Percentiles rank a stretch among this genome's conserved stretches.
These are phyloP conservation scores for Heliopora coerulea DNA, from an alignment of 92 coral and sea anemone species.

Conservation along the genomic window DNA sequence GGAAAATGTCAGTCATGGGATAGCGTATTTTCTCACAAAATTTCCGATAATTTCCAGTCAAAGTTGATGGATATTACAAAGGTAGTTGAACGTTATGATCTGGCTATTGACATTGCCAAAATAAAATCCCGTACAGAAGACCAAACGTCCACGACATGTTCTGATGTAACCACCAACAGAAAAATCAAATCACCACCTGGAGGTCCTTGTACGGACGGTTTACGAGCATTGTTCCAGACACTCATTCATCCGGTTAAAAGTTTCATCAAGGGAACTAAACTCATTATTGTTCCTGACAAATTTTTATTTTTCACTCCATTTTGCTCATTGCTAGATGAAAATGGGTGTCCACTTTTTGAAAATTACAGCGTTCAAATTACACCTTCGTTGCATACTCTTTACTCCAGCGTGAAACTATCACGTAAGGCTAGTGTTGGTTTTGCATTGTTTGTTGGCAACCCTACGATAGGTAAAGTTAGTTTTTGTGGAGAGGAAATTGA, in stretches of 20 bases:
- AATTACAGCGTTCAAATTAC: conserved; percentile 38
- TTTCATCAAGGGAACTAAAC: conserved; percentile 1
- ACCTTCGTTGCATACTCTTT: conserved; percentile 42
- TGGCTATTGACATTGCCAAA: too few relatives aligned
- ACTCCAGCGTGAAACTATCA: not conserved
- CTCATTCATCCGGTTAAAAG: conserved; percentile 22
- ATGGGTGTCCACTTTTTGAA: conserved; percentile 14
- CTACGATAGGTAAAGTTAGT: conserved; percentile 26
- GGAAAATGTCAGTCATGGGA: not conserved
- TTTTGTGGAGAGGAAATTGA: conserved; percentile 12
- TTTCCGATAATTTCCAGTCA: too few relatives aligned
- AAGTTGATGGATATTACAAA: too few relatives aligned
- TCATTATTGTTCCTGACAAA: conserved; percentile 42
- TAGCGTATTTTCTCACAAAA: too few relatives aligned
- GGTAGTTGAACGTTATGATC: too few relatives aligned
- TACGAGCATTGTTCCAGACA: not conserved
- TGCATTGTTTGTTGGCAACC: conserved; percentile 48
- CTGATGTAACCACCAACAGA: too few relatives aligned
- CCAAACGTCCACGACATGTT: too few relatives aligned
- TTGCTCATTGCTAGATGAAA: conserved; percentile 32
- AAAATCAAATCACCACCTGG: too few relatives aligned
- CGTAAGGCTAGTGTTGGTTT: conserved; percentile 1
- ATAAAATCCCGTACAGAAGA: too few relatives aligned
- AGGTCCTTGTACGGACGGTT: not conserved
- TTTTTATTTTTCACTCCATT: conserved; percentile 34